These are phyloP conservation scores for Nyctibius bracteatus DNA, from an alignment of 2,113 vertebrate genomes.

Conservation along the genomic window DNA sequence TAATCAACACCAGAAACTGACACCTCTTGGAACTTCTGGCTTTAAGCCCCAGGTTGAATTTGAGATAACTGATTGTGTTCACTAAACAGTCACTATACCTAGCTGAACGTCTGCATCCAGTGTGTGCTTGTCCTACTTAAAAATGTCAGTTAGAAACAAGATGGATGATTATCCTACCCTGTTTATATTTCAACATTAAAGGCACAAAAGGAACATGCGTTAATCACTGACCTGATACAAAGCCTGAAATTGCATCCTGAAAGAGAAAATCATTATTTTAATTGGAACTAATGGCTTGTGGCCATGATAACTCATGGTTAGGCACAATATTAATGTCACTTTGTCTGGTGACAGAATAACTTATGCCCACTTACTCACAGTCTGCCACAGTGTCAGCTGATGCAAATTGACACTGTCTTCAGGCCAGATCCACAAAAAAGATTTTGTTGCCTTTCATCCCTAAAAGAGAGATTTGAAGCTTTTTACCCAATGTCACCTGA, in stretches of 20 bases:
- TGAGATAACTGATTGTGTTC: background rate
- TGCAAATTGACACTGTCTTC: background rate
- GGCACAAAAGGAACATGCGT: slow-evolving; percentile 25
- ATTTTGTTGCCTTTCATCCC: background rate
- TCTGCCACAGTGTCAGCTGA: background rate
- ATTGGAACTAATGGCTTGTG: slow-evolving; percentile 66
- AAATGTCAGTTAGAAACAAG: background rate
- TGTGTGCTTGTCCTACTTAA: slow-evolving; percentile 6
- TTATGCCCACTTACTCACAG: slow-evolving; percentile 18
- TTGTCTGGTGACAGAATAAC: slow-evolving; percentile 39
- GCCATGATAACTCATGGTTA: slow-evolving; percentile 44
- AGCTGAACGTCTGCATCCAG: background rate
- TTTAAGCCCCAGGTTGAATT: background rate
- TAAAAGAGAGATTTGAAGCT: background rate
- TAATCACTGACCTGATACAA: slow-evolving; percentile 50
- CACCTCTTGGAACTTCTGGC: background rate
- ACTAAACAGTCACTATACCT: background rate
- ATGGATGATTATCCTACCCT: slow-evolving; percentile 33
- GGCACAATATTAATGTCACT: slow-evolving; percentile 56
- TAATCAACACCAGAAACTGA: background rate
- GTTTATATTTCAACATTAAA: slow-evolving; percentile 55
- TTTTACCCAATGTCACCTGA: slow-evolving; percentile 8
- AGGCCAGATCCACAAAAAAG: slow-evolving; percentile 12
- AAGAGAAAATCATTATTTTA: slow-evolving; percentile 65
- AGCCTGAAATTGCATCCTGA: slow-evolving; percentile 27